Conservation (phyloP, 2,888 invertebrate genomes). For the Trisateles emortualis region DNA sequence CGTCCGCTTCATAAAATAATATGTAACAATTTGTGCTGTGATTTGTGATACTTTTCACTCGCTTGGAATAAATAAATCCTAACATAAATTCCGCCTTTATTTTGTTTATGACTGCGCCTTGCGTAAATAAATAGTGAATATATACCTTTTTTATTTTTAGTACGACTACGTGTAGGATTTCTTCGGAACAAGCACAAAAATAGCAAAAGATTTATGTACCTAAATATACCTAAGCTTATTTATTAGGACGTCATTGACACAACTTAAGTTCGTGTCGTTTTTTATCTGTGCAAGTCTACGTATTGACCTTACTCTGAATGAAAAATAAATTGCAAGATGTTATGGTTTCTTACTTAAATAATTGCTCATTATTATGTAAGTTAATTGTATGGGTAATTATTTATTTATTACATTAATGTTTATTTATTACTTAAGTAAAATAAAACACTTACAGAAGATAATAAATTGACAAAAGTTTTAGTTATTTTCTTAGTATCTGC, state of each 20-base stretch:
- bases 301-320: too few relatives aligned
- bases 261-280: neutral
- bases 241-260: neutral
- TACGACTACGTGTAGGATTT: neutral
- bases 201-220: neutral
- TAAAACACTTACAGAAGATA: too few relatives aligned
- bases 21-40: neutral
- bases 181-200: neutral
- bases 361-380: too few relatives aligned
- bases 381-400: too few relatives aligned
- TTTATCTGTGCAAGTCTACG: too few relatives aligned
- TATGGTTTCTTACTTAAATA: too few relatives aligned
- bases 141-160: conserved; percentile 18
- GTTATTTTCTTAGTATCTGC: too few relatives aligned
- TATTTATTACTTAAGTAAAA: too few relatives aligned
- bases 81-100: neutral
- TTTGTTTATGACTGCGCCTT: conserved; percentile 9
- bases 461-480: too few relatives aligned
- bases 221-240: neutral
- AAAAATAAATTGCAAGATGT: too few relatives aligned
- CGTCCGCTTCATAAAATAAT: neutral
- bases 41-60: neutral
- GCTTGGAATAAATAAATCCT: neutral
- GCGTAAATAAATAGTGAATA: conserved; percentile 23
- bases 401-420: too few relatives aligned